These are phyloP conservation scores for Enteromius unitaeniatus DNA, from an alignment of 2,797 vertebrate species.

Conservation along the genomic window DNA sequence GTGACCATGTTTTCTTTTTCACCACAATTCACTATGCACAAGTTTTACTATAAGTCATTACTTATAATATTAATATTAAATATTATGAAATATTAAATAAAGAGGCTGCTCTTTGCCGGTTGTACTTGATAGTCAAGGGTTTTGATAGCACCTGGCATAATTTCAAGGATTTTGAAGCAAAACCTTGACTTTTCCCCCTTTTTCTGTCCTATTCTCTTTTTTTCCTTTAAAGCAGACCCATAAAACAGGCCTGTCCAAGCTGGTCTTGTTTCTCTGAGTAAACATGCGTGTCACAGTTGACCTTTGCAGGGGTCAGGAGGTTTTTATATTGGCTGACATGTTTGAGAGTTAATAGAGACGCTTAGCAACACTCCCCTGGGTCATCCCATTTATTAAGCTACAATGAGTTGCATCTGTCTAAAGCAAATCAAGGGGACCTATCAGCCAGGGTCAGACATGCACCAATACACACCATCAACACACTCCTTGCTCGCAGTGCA, in stretches of 20 bases:
- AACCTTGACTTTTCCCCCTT: not conserved
- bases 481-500: conserved; percentile 24
- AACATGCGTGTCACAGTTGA: conserved; percentile 88
- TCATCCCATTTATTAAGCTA: conserved; percentile 83
- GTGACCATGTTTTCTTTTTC: not conserved
- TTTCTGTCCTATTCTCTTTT: conserved; percentile 45
- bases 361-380: conserved; percentile 82
- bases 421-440: conserved; percentile 77
- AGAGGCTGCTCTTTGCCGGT: not conserved
- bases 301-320: conserved; percentile 84
- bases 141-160: not conserved
- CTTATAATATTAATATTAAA: not conserved
- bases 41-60: too few relatives aligned
- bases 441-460: conserved; percentile 75
- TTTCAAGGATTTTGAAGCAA: not conserved
- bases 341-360: conserved; percentile 89
- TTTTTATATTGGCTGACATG: conserved; percentile 89
- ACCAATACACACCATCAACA: conserved; percentile 63
- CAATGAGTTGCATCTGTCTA: conserved; percentile 87
- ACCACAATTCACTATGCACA: not conserved
- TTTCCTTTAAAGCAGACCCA: conserved; percentile 76
- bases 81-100: not conserved
- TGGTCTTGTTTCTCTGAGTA: conserved; percentile 82
- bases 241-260: conserved; percentile 82
- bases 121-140: not conserved